Evolutionary conservation across 2,113 vertebrate species (phyloP), one percentile per base, ranked within the genome.

Genomic region (Leptosomus discolor): DNA sequence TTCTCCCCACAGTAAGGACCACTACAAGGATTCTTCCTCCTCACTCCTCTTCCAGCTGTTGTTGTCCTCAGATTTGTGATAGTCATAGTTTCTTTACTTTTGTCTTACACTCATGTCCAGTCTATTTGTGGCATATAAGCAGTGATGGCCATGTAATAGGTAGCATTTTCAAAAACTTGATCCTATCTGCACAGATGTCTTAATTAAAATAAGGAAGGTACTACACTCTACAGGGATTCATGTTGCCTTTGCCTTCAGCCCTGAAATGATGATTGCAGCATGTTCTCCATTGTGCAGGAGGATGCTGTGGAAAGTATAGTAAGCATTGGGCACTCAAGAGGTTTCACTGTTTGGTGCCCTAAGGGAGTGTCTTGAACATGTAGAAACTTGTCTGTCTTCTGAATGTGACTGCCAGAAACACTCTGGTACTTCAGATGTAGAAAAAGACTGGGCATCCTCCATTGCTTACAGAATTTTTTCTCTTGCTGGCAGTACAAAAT

Each of bases 401-500:
- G 46, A 92, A 68, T 45, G 30, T 46, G 23, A 45, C 37, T n/a
- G 68, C 94, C 86, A 91, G 89, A 94, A 96, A 85, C 27, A 58
- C 84, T 96, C 80, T 92, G 83, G 89, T 96, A 87, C 80, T 94
- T 96, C 73, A 85, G 41, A 92, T 71, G 39, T 7, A 96, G 94
- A 81, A 96, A 95, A 92, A 84, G 91, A 90, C 89, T 71, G 73
- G 94, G 94, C 80, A 96, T 95, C 74, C 61, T 91, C 65, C 84
- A 79, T 80, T 87, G 70, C 95, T 96, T 87, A 68, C 60, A 94
- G 94, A 78, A 87, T 91, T 97, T 97, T 96, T 65, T 92, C 29
- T 94, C 37, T 79, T 90, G 37, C 77, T 97, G 94, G 94, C 96
- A 96, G 94, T 54, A 97, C 96, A 96, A 91, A 96, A 96, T 97